Evolutionary conservation across 2,113 vertebrate genomes (phyloP).

Genomic region (Stegostoma tigrinum): DNA sequence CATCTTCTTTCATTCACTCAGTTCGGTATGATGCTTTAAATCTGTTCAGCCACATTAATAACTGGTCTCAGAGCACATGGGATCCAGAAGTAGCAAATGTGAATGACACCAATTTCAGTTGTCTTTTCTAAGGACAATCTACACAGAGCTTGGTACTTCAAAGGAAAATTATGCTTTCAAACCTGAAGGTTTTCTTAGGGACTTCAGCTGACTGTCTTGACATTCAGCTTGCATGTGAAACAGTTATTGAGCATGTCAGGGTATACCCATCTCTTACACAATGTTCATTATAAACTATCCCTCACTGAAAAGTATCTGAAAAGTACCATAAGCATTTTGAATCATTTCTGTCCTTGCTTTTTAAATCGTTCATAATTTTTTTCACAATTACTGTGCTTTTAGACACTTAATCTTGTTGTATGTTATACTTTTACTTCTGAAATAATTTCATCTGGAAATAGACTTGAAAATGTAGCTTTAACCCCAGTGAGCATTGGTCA

Average conservation of each 20-base stretch:
- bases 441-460: background rate
- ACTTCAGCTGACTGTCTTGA: background rate
- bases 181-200: background rate
- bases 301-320: background rate
- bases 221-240: background rate
- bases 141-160: background rate
- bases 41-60: conserved; percentile 20
- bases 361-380: background rate
- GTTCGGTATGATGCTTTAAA: background rate
- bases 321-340: background rate
- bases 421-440: background rate
- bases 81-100: background rate
- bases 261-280: background rate
- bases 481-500: too few relatives aligned
- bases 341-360: background rate
- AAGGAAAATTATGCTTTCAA: background rate
- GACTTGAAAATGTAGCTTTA: background rate
- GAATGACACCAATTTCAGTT: background rate
- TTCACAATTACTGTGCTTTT: background rate
- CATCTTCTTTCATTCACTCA: conserved; percentile 29
- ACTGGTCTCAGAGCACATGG: background rate
- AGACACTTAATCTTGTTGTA: background rate
- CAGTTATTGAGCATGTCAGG: background rate
- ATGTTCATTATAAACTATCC: background rate
- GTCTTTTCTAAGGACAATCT: background rate